Evolutionary conservation across 2,888 invertebrate genomes (phyloP).

Genomic region (Spodoptera picta): DNA sequence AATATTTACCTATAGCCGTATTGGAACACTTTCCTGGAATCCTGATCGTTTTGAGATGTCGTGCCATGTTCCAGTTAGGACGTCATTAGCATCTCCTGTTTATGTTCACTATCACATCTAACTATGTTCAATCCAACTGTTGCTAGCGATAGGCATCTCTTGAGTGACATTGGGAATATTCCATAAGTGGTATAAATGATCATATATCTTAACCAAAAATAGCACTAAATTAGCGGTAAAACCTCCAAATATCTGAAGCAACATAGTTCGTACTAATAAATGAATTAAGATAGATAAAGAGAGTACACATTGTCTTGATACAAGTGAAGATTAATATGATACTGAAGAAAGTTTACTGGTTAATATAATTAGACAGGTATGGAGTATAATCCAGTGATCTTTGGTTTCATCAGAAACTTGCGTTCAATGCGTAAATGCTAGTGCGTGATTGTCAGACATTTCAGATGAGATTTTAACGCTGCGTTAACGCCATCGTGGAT

Average conservation of each 20-base stretch:
- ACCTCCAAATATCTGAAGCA: no score
- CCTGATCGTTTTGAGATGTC: slow-evolving; percentile 49
- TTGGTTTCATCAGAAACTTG: slow-evolving; percentile 49
- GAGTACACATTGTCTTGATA: slow-evolving; percentile 13
- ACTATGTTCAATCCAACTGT: slow-evolving; percentile 20
- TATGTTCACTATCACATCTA: slow-evolving; percentile 30
- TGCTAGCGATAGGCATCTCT: not conserved
- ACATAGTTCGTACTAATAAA: not conserved
- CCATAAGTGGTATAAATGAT: no score
- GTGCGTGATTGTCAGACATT: slow-evolving; percentile 37
- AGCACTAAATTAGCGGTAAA: no score
- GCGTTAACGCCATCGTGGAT: slow-evolving; percentile 15
- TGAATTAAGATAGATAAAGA: slow-evolving; percentile 2
- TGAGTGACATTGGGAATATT: no score
- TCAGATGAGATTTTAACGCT: slow-evolving; percentile 33
- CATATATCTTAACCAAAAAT: no score
- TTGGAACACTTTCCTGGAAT: slow-evolving; percentile 50
- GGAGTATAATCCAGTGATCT: slow-evolving; percentile 51
- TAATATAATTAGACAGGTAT: slow-evolving; percentile 54
- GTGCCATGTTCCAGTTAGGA: slow-evolving; percentile 51
- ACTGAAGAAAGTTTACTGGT: slow-evolving; percentile 36
- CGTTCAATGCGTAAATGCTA: slow-evolving; percentile 41
- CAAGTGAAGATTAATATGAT: slow-evolving; percentile 16
- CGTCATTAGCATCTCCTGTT: slow-evolving; percentile 50
- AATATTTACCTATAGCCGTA: slow-evolving; percentile 50